phyloP scores from a whole-genome alignment of 2,888 invertebrate species.

The Ophioninae sp. region DNA sequence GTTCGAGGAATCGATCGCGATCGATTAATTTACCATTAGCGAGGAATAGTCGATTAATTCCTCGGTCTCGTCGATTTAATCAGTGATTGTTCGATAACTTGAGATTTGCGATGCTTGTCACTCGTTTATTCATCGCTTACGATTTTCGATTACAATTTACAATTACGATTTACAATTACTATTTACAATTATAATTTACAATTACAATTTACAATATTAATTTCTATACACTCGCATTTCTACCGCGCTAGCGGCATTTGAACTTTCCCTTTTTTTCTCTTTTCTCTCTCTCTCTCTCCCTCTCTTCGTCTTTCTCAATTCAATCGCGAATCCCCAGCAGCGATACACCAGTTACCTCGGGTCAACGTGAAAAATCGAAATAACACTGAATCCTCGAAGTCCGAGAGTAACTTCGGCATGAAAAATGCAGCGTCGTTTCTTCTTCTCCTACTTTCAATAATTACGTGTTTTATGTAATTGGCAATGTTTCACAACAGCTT shows the following conservation, averaged over 20 bases:
- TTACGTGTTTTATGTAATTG: slow-evolving; percentile 44
- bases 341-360: not conserved
- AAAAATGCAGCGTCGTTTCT: slow-evolving; percentile 2
- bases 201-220: not conserved
- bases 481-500: slow-evolving; percentile 31
- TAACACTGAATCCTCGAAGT: not conserved
- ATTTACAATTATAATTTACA: too few relatives aligned
- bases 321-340: not conserved
- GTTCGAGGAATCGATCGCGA: too few relatives aligned
- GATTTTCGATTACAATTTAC: too few relatives aligned
- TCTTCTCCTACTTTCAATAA: slow-evolving; percentile 24
- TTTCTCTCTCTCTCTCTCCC: too few relatives aligned
- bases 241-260: not conserved
- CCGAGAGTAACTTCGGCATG: not conserved
- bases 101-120: too few relatives aligned
- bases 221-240: not conserved
- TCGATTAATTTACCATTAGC: too few relatives aligned
- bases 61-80: too few relatives aligned
- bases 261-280: slow-evolving; percentile 5
- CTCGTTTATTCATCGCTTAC: too few relatives aligned
- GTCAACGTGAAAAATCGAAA: not conserved
- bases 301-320: not conserved
- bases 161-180: not conserved
- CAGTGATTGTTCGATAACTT: too few relatives aligned
- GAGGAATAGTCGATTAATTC: too few relatives aligned